A percentile compares a stretch with the other conserved stretches of the same genome.
These are phyloP conservation scores for Dryobotodes eremita DNA, from an alignment of 2,888 invertebrate genomes.

Conservation along the genomic window DNA sequence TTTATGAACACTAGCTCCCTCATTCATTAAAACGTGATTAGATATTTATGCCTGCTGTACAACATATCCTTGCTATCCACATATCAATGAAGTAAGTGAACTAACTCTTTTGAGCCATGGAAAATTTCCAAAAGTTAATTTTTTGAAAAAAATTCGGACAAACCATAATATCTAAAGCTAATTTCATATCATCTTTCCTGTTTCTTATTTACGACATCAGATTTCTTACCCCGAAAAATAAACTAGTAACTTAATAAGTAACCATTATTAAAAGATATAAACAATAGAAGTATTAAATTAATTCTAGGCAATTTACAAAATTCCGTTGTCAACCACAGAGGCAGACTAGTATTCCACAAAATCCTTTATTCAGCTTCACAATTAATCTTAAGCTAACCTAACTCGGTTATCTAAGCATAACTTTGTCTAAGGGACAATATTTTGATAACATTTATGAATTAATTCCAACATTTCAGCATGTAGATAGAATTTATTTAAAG, in stretches of 20 bases:
- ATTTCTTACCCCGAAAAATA: background rate
- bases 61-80: background rate
- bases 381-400: slow-evolving; percentile 26
- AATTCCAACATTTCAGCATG: slow-evolving; percentile 20
- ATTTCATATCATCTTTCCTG: background rate
- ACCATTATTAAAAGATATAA: background rate
- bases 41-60: background rate
- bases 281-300: slow-evolving; percentile 10
- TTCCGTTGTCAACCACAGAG: slow-evolving; percentile 1
- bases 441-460: slow-evolving; percentile 45
- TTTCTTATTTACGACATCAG: background rate
- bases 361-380: slow-evolving; percentile 27
- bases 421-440: slow-evolving; percentile 28
- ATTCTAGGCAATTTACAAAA: slow-evolving; percentile 18
- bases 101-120: background rate
- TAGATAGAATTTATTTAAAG: slow-evolving; percentile 3
- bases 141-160: background rate
- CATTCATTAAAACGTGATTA: background rate
- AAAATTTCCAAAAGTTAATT: background rate
- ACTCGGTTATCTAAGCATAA: slow-evolving; percentile 22
- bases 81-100: background rate
- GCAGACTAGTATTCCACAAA: slow-evolving; percentile 16
- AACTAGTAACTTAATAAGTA: background rate
- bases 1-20: too few species aligned
- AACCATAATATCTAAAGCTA: background rate